phyloP scores from a whole-genome alignment of 2,888 invertebrate species.

The Meganola albula region DNA sequence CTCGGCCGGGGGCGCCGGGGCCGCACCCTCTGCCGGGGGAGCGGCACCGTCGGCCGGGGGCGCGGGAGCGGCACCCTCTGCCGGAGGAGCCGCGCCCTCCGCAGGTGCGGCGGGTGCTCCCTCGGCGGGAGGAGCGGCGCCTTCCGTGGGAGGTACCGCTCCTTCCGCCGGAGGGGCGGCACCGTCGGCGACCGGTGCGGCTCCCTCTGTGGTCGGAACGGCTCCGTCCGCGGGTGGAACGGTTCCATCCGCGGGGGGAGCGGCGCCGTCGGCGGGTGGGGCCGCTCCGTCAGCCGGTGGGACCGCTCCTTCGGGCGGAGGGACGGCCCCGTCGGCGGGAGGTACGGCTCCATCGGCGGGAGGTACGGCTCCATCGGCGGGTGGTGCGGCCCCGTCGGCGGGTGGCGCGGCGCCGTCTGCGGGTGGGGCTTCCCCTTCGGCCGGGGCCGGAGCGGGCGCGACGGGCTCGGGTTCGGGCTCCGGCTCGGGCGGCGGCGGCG shows the following conservation, averaged over 20 bases:
- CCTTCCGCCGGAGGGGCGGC: constrained; percentile 42
- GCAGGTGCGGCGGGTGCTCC: constrained; percentile 34
- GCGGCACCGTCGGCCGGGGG: constrained; percentile 37
- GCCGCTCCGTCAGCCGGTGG: constrained; percentile 29
- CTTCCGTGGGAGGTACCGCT: constrained; percentile 34
- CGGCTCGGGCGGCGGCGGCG: constrained; percentile 35
- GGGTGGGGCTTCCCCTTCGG: constrained; percentile 40
- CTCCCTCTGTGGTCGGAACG: constrained; percentile 47
- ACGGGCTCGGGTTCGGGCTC: constrained; percentile 31
- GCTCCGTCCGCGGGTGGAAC: constrained; percentile 17
- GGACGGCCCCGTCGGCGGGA: constrained; percentile 25
- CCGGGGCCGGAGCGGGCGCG: constrained; percentile 25
- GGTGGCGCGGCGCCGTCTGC: constrained; percentile 42
- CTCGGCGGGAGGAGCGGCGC: constrained; percentile 24
- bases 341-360: constrained; percentile 28
- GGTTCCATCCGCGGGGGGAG: constrained; percentile 30
- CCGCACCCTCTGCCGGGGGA: constrained; percentile 30
- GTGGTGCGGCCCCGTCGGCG: constrained; percentile 33
- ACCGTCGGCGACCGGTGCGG: constrained; percentile 35
- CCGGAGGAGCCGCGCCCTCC: constrained; percentile 39
- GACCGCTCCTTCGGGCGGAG: constrained; percentile 32
- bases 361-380: constrained; percentile 37
- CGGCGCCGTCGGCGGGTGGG: constrained; percentile 27
- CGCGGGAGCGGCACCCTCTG: constrained; percentile 35
- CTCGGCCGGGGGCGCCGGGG: constrained; percentile 33